These are phyloP conservation scores for Merluccius polli DNA, from an alignment of 2,797 vertebrate species.

Conservation along the genomic window DNA sequence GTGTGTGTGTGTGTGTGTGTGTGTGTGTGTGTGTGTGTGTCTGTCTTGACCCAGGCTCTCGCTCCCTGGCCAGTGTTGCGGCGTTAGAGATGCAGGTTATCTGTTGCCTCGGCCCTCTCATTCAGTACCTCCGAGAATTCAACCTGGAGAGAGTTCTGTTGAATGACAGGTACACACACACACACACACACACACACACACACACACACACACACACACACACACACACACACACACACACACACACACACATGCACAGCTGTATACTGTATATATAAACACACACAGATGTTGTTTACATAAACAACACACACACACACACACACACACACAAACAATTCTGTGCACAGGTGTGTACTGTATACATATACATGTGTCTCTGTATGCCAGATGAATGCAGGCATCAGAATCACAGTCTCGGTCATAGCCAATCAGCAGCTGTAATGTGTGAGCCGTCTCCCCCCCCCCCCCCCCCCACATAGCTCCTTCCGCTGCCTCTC, in stretches of 20 bases:
- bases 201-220: background rate
- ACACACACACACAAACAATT: background rate
- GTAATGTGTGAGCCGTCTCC: background rate
- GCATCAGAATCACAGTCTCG: too few species aligned
- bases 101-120: conserved; percentile 86
- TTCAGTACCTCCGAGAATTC: conserved; percentile 91
- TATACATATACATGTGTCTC: background rate
- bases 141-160: conserved; percentile 86
- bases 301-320: background rate
- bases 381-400: too few species aligned
- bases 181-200: too few species aligned
- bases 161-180: conserved; percentile 77
- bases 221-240: too few species aligned
- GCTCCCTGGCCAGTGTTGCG: conserved; percentile 74
- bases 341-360: background rate
- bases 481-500: conserved; percentile 85
- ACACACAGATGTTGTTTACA: background rate
- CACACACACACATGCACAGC: background rate
- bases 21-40: too few species aligned
- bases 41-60: conserved; percentile 69
- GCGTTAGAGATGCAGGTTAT: conserved; percentile 83
- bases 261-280: background rate
- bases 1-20: too few species aligned
- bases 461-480: conserved; percentile 1
- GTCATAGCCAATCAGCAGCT: too few species aligned